A percentile compares a stretch with the other conserved stretches of the same genome.
These are phyloP conservation scores for Toxostoma redivivum DNA, from an alignment of 2,113 vertebrate genomes.

Conservation along the genomic window DNA sequence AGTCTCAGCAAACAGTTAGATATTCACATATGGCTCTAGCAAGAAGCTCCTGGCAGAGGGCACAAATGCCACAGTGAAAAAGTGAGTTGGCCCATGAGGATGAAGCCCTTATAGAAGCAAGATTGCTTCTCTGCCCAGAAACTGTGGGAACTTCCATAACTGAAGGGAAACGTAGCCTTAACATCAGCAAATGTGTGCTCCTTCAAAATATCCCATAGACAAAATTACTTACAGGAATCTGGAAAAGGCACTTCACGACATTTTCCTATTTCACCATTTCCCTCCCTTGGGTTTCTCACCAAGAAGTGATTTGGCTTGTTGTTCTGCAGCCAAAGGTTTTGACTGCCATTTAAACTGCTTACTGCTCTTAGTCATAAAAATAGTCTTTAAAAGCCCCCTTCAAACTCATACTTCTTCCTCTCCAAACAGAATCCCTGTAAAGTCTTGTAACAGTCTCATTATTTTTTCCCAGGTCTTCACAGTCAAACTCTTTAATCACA, in stretches of 20 bases:
- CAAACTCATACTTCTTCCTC: neutral
- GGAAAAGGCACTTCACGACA: neutral
- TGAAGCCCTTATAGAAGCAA: neutral
- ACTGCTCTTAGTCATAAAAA: neutral
- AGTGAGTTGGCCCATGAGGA: neutral
- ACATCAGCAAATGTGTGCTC: neutral
- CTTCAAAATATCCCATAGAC: neutral
- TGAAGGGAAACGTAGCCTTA: neutral
- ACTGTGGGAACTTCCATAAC: neutral
- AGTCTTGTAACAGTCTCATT: neutral
- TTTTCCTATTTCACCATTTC: neutral
- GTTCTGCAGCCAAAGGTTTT: neutral
- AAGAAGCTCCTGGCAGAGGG: neutral
- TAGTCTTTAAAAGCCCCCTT: neutral
- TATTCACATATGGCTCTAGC: neutral
- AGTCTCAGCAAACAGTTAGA: neutral
- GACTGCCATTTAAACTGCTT: neutral
- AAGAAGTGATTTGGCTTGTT: neutral
- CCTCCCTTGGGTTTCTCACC: neutral
- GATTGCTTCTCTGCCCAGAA: neutral
- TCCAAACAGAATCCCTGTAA: neutral
- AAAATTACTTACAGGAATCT: neutral
- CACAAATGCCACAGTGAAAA: neutral
- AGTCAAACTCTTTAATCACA: neutral
- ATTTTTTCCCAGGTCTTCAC: neutral